phyloP scores from a whole-genome alignment of 2,888 invertebrate genomes.

The Tridacna crocea region DNA sequence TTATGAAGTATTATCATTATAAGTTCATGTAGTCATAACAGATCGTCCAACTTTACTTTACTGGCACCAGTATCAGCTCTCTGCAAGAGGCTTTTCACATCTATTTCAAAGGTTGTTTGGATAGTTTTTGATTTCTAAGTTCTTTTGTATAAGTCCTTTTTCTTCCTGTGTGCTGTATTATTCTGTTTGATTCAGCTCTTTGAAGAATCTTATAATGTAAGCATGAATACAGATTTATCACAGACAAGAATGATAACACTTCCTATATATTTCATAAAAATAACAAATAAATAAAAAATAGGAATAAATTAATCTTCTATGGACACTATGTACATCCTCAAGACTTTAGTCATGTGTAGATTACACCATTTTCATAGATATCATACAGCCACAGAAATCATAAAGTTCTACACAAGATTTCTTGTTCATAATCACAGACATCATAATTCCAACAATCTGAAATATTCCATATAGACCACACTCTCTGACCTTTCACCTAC shows the following conservation, averaged over 20 bases:
- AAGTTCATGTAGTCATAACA: conserved; percentile 1
- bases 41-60: not conserved
- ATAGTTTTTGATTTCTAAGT: not conserved
- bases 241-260: not conserved
- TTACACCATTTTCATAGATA: not conserved
- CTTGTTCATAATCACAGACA: too few relatives aligned
- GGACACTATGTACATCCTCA: conserved; percentile 5
- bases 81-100: not conserved
- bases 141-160: not conserved
- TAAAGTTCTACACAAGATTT: too few relatives aligned
- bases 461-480: conserved; percentile 9
- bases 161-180: not conserved
- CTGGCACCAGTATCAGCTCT: not conserved
- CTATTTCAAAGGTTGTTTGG: not conserved
- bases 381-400: not conserved
- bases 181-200: not conserved
- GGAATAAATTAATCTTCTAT: conserved; percentile 6
- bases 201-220: not conserved
- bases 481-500: conserved; percentile 16
- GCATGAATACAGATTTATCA: not conserved
- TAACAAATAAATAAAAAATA: conserved; percentile 4
- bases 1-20: not conserved
- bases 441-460: too few relatives aligned
- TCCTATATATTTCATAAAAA: not conserved
- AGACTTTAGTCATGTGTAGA: not conserved